These are phyloP conservation scores for Otis tarda DNA, from an alignment of 2,113 vertebrate species.

Conservation along the genomic window DNA sequence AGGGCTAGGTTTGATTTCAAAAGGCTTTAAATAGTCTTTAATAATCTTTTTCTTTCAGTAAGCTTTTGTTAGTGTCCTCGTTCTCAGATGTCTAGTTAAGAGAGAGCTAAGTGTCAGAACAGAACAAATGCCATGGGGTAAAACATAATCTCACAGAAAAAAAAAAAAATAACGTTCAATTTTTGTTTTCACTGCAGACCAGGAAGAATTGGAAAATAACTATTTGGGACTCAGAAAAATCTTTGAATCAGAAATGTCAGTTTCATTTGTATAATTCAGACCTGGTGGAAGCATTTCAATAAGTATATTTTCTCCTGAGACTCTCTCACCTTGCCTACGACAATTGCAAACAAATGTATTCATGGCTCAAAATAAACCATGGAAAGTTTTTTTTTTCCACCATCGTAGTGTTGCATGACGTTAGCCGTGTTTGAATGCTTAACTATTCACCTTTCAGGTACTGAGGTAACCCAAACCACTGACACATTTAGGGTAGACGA, in stretches of 20 bases:
- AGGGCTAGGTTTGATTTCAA: not conserved
- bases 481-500: not conserved
- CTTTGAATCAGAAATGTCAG: not conserved
- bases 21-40: not conserved
- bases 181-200: not conserved
- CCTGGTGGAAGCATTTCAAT: not conserved
- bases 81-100: not conserved
- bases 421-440: not conserved
- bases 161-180: not conserved
- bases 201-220: not conserved
- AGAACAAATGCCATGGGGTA: not conserved
- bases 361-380: not conserved
- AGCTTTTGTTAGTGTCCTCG: not conserved
- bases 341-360: accelerated
- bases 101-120: not conserved
- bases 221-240: not conserved
- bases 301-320: not conserved
- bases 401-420: not conserved
- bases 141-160: not conserved
- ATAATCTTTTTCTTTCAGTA: not conserved
- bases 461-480: constrained; percentile 28
- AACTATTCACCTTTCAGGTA: not conserved
- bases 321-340: not conserved
- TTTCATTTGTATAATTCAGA: not conserved
- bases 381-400: not conserved